phyloP scores from a whole-genome alignment of 2,888 invertebrate genomes.

The Caenorhabditis sinica region DNA sequence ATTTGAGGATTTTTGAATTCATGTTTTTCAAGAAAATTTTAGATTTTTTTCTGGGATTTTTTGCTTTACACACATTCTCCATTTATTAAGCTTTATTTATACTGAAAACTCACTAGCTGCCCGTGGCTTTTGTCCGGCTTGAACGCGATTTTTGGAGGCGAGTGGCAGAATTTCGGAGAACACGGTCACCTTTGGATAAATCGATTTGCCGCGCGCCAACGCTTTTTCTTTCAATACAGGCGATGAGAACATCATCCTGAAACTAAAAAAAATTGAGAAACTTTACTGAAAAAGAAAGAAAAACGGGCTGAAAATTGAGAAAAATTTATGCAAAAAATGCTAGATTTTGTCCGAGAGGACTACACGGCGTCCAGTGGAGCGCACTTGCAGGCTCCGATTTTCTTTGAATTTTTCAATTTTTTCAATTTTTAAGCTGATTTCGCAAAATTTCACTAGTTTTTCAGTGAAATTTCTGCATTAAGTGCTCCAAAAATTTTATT shows the following conservation, averaged over 20 bases:
- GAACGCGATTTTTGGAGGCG: conserved; percentile 77
- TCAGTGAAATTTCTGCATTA: neutral
- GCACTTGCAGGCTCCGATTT: neutral
- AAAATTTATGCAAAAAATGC: conserved; percentile 19
- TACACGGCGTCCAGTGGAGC: conserved; percentile 32
- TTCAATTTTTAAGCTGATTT: conserved; percentile 3
- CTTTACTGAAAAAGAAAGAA: too few species aligned
- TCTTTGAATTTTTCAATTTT: neutral
- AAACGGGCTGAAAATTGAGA: neutral
- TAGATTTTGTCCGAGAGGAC: conserved; percentile 33
- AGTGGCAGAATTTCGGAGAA: conserved; percentile 80
- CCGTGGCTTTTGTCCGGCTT: conserved; percentile 65
- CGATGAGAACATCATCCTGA: conserved; percentile 65
- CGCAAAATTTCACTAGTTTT: neutral
- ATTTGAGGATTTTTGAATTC: too few species aligned
- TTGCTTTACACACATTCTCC: neutral
- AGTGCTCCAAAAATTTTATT: neutral
- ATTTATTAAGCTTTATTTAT: neutral
- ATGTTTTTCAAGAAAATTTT: neutral
- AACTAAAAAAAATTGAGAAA: neutral
- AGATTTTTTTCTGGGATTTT: neutral
- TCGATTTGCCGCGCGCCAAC: conserved; percentile 67
- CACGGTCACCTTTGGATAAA: conserved; percentile 73
- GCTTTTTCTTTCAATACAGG: conserved; percentile 71
- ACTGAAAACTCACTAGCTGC: conserved; percentile 74